These are phyloP conservation scores for Trachelus iudaicus DNA, from an alignment of 2,888 invertebrate genomes.

Conservation along the genomic window DNA sequence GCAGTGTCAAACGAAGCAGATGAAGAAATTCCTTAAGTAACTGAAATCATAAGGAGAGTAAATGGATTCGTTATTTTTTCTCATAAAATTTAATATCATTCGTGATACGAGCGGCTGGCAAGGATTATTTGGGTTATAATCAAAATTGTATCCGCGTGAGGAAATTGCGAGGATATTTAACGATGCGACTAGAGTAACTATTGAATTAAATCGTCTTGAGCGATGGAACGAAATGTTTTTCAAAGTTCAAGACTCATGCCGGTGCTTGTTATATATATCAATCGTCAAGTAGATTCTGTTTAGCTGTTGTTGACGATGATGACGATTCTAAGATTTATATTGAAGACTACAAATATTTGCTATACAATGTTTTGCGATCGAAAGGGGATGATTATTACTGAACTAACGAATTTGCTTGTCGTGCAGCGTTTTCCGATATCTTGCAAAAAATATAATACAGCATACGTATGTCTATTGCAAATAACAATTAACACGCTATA, in stretches of 20 bases:
- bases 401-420: not conserved
- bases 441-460: not conserved
- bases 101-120: not conserved
- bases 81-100: not conserved
- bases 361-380: not conserved
- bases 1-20: slow-evolving; percentile 83
- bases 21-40: slow-evolving; percentile 77
- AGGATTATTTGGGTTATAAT: not conserved
- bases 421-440: not conserved
- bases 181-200: not conserved
- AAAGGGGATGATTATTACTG: not conserved
- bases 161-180: too few relatives aligned
- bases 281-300: not conserved
- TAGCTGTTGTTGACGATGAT: not conserved
- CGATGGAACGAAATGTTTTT: not conserved
- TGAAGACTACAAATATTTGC: not conserved
- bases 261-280: not conserved
- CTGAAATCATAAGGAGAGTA: slow-evolving; percentile 4
- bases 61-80: not conserved
- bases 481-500: not conserved
- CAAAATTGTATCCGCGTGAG: too few relatives aligned
- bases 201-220: not conserved
- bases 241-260: not conserved
- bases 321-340: not conserved
- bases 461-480: not conserved